Conservation (phyloP, 2,888 invertebrate species). For the Pollenia labialis region DNA sequence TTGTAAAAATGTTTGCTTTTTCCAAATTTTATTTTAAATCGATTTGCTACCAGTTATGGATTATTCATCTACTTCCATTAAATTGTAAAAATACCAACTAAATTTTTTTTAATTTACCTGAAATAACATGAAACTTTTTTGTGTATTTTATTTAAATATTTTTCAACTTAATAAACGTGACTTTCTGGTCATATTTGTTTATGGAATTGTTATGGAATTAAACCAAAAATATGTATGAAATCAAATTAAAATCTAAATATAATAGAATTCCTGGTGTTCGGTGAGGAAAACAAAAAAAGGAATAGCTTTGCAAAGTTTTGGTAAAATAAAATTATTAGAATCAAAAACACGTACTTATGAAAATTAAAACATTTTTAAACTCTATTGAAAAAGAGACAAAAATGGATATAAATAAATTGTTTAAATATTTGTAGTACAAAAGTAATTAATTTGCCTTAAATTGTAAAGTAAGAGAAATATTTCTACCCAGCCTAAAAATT, state of each 20-base stretch:
- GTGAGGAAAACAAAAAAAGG: not conserved
- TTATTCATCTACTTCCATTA: not conserved
- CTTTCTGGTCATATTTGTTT: slow-evolving; percentile 30
- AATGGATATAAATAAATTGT: not conserved
- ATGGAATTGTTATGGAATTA: not conserved
- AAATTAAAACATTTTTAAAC: not conserved
- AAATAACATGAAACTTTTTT: slow-evolving; percentile 5
- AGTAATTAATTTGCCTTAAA: too few species aligned
- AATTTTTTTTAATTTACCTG: slow-evolving; percentile 7
- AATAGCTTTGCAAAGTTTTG: slow-evolving; percentile 7
- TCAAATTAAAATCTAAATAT: slow-evolving; percentile 25
- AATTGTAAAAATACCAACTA: not conserved
- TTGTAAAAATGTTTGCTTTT: not conserved
- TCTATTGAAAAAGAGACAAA: not conserved
- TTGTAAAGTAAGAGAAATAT: too few species aligned
- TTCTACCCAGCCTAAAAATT: too few species aligned
- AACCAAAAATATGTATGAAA: not conserved
- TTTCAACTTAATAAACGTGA: slow-evolving; percentile 25
- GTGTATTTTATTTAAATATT: not conserved
- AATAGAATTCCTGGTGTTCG: slow-evolving; percentile 17
- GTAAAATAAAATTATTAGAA: not conserved
- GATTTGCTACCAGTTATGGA: too few species aligned
- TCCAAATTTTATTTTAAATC: not conserved
- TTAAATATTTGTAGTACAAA: too few species aligned
- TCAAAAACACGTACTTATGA: slow-evolving; percentile 22